Base-by-base conservation (phyloP, 2,888 invertebrate species). In the Drosophila mercatorum region DNA sequence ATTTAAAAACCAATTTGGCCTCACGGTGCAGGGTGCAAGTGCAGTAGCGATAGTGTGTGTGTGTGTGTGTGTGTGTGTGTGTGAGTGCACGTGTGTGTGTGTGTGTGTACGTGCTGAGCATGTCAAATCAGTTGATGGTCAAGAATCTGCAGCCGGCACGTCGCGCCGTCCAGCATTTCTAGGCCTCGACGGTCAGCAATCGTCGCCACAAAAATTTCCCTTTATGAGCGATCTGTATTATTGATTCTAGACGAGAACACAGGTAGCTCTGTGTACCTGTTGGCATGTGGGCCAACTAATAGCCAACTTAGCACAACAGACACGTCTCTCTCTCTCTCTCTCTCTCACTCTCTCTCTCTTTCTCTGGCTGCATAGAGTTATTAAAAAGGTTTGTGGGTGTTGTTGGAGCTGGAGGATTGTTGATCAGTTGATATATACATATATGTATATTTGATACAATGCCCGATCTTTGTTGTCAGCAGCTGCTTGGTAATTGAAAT, bases 231-330 rank as follows among this genome's bases (percentile, higher is more conserved):
- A 63, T 69, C 73, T 69, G 68, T 68, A 75, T 81, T 87, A 88
- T 72, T 74, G 73, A 85, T 83, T 81, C 81, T 63, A 47, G 46
- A 51, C 68, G 60, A 40, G 31, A 47, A 34, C 49, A 40, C 53
- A 53, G 51, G 51, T 51, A 56, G 75, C 68, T n/a, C 67, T 31
- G 49, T 49, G 31, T 69, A 74, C 79, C 81, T 59, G 75, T 49
- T 81, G 81, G 76, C 81, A 78, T 75, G 75, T 69, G 59, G 78
- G 68, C 55, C 82, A 75, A 70, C 83, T 88, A 85, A 85, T 83
- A 72, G 53, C 72, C 73, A 59, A 78, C 55, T 88, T 85, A 68
- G 68, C 61, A 88, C 74, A 67, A 75, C 72, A 75, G 61, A 72
- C 84, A 84, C 84, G 83, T 86, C 69, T 22, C 22, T 22, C 22